Conservation (phyloP, 2,888 invertebrate genomes). For the Lamellibrachia satsuma region DNA sequence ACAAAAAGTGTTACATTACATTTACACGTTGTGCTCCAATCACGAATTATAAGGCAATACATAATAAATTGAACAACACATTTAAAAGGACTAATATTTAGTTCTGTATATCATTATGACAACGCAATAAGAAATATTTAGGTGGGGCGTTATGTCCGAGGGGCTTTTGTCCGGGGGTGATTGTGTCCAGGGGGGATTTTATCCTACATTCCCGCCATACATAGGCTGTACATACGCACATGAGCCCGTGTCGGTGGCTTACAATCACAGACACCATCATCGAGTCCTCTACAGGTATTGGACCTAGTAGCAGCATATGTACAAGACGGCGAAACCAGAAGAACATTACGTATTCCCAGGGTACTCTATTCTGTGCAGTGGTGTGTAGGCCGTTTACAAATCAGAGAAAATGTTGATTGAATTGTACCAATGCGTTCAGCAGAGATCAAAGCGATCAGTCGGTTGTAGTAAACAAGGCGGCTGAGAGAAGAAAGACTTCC, state of each 20-base stretch:
- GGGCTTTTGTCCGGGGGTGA: too few relatives aligned
- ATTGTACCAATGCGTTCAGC: neutral
- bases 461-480: neutral
- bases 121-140: too few relatives aligned
- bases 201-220: too few relatives aligned
- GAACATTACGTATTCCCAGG: neutral
- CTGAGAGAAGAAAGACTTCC: too few relatives aligned
- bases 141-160: too few relatives aligned
- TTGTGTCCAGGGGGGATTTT: too few relatives aligned
- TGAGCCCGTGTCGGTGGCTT: neutral
- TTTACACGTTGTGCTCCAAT: too few relatives aligned
- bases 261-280: neutral
- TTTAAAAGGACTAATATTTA: too few relatives aligned
- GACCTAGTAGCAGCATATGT: neutral
- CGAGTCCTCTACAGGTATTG: neutral
- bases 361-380: neutral
- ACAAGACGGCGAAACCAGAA: neutral
- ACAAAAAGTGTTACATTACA: too few relatives aligned
- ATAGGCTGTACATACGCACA: neutral
- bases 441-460: neutral
- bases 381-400: neutral
- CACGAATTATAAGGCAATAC: too few relatives aligned
- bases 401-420: neutral
- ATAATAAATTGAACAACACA: too few relatives aligned
- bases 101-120: too few relatives aligned